phyloP scores from a whole-genome alignment of 2,888 invertebrate species.

The Alentia gelatinosa region DNA sequence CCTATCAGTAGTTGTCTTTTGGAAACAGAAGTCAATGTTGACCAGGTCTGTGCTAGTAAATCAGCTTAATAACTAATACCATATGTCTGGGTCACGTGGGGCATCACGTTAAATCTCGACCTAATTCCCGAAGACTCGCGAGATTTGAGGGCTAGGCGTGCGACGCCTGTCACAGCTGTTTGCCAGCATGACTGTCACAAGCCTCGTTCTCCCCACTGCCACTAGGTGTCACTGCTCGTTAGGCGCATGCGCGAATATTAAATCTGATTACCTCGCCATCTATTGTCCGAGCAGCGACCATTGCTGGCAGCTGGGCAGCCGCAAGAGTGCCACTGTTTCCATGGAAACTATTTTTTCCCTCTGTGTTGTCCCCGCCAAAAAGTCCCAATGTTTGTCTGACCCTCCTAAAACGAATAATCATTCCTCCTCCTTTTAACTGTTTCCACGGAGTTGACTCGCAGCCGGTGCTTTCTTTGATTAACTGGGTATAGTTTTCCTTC shows the following conservation, averaged over 20 bases:
- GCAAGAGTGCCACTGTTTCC: background rate
- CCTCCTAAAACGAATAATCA: conserved; percentile 1
- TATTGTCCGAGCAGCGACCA: background rate
- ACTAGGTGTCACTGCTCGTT: conserved; percentile 10
- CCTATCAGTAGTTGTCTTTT: background rate
- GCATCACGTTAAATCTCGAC: too few relatives aligned
- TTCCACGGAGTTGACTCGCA: background rate
- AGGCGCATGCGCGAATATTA: background rate
- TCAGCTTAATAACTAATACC: too few relatives aligned
- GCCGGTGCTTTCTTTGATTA: background rate
- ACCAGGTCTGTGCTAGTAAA: too few relatives aligned
- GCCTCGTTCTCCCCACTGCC: background rate
- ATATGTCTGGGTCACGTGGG: too few relatives aligned
- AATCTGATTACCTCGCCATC: background rate
- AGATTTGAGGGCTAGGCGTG: too few relatives aligned
- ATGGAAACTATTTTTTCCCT: background rate
- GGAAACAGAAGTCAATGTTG: background rate
- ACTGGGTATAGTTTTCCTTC: too few relatives aligned
- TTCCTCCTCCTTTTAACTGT: background rate
- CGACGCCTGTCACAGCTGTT: too few relatives aligned
- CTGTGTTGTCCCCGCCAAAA: background rate
- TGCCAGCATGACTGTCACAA: too few relatives aligned
- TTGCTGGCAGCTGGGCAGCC: conserved; percentile 7
- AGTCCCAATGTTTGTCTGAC: background rate
- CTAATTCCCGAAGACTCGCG: too few relatives aligned